Evolutionary conservation across 2,113 vertebrate species (phyloP).

Genomic region (Mastomys natalensis): DNA sequence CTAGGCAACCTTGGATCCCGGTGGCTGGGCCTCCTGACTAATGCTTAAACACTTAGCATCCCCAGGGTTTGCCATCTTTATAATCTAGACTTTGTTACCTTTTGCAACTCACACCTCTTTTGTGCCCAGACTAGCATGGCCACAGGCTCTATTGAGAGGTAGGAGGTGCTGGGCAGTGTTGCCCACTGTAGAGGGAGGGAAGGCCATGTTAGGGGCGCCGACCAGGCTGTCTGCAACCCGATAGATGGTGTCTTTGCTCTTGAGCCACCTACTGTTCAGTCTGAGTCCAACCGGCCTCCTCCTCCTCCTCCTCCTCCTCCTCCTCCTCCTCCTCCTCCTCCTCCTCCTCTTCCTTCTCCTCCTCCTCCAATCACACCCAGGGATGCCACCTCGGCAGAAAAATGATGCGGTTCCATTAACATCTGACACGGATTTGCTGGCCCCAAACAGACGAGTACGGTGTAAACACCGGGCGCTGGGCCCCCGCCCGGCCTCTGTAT

Average conservation of each 20-base stretch:
- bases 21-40: background rate
- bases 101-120: background rate
- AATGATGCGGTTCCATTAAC: slow-evolving; percentile 88
- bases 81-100: background rate
- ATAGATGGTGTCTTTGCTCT: slow-evolving; percentile 49
- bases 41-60: background rate
- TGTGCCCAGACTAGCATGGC: background rate
- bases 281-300: slow-evolving; percentile 31
- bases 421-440: slow-evolving; percentile 89
- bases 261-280: slow-evolving; percentile 39
- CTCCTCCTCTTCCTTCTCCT: background rate
- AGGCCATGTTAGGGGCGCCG: background rate
- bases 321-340: slow-evolving; percentile 72
- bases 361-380: slow-evolving; percentile 74
- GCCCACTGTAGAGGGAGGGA: background rate
- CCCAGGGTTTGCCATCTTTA: background rate
- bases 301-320: background rate
- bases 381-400: slow-evolving; percentile 87
- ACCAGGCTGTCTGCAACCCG: background rate
- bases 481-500: slow-evolving; percentile 69
- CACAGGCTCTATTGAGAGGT: too few species aligned
- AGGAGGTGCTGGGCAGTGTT: background rate
- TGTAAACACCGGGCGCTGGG: slow-evolving; percentile 83
- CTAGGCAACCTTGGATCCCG: background rate
- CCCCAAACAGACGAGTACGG: slow-evolving; percentile 81